A percentile compares a stretch with the other conserved stretches of the same genome.
Conservation (phyloP, 1,140 invertebrate species). For the Linepithema humile region DNA sequence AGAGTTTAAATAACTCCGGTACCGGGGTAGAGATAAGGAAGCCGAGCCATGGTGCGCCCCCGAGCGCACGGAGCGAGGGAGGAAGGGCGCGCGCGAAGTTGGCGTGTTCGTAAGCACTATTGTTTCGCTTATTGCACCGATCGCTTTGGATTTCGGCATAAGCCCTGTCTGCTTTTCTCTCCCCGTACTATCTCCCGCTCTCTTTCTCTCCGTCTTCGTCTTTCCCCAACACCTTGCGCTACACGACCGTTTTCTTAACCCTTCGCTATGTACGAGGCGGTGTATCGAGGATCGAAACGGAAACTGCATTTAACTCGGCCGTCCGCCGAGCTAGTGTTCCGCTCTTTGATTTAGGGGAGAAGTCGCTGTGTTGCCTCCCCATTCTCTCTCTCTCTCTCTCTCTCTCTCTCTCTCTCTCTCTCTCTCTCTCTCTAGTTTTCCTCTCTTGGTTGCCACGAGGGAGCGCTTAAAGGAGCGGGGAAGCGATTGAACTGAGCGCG, state of each 20-base stretch:
- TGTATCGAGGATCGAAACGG: constrained; percentile 48
- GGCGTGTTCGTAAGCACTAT: constrained; percentile 72
- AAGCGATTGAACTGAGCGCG: background rate
- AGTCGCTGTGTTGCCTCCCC: constrained; percentile 48
- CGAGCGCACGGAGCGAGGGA: constrained; percentile 34
- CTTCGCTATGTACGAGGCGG: constrained; percentile 13
- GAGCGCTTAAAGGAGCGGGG: background rate
- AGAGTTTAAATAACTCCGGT: constrained; percentile 75
- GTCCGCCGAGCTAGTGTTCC: constrained; percentile 30
- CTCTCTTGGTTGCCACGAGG: background rate
- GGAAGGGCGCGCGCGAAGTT: constrained; percentile 66
- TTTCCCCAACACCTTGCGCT: background rate
- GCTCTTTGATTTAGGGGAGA: constrained; percentile 68
- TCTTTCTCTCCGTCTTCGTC: constrained; percentile 9
- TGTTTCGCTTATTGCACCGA: constrained; percentile 75
- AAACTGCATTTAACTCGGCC: constrained; percentile 67
- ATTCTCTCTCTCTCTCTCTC: background rate
- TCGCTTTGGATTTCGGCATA: constrained; percentile 72
- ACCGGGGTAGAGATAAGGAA: constrained; percentile 69
- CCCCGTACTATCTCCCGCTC: background rate
- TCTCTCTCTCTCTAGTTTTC: background rate
- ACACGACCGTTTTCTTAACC: background rate
- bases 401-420: background rate
- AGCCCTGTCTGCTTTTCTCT: constrained; percentile 41
- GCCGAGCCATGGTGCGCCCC: constrained; percentile 22